A percentile compares a stretch with the other conserved stretches of the same genome.
phyloP scores from a whole-genome alignment of 2,797 vertebrate genomes.

The Coccyzus lansbergi region DNA sequence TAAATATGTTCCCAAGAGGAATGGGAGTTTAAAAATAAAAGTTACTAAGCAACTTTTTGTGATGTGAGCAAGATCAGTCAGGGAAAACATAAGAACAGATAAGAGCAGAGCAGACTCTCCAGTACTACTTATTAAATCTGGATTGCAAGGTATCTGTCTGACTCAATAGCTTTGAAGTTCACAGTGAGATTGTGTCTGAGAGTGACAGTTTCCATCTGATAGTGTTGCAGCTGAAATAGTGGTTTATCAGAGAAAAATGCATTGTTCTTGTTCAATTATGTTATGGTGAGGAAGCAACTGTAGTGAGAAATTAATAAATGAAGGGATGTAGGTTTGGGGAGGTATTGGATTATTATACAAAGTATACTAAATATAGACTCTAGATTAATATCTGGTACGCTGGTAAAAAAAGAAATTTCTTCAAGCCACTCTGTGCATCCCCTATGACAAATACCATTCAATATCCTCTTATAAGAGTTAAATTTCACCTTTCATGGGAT shows the following conservation, averaged over 20 bases:
- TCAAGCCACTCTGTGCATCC: not conserved
- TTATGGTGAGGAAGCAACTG: not conserved
- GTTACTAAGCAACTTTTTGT: not conserved
- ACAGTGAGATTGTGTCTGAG: not conserved
- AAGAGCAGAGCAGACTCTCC: not conserved
- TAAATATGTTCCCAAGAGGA: not conserved
- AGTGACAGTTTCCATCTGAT: not conserved
- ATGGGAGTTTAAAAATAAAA: not conserved
- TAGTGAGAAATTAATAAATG: not conserved
- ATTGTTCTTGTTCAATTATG: not conserved
- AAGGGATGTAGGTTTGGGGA: not conserved
- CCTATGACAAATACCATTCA: not conserved
- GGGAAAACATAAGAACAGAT: too few species aligned
- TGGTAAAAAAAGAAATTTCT: constrained; percentile 46
- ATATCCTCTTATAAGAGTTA: not conserved
- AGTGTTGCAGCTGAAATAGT: not conserved
- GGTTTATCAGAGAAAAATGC: not conserved
- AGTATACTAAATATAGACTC: constrained; percentile 15
- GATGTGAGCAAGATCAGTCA: not conserved
- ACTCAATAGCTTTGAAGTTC: not conserved
- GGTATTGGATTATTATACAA: not conserved
- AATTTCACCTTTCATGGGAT: constrained; percentile 25
- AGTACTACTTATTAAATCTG: not conserved
- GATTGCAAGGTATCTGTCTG: not conserved
- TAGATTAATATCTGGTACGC: not conserved